A percentile compares a stretch with the other conserved stretches of the same genome.
phyloP scores from a whole-genome alignment of 1,140 invertebrate genomes.

The Hirudo medicinalis region DNA sequence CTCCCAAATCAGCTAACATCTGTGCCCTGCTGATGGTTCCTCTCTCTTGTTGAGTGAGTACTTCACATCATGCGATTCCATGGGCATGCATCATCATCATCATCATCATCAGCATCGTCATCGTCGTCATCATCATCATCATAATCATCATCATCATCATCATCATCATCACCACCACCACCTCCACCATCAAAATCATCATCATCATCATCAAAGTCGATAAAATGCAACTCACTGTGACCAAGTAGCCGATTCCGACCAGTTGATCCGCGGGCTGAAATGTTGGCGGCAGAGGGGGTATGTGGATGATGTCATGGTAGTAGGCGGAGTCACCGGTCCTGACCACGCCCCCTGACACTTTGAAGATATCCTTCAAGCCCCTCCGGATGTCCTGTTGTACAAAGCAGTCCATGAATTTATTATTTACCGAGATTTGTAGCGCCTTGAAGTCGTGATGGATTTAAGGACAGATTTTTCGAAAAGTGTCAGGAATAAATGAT shows the following conservation, averaged over 20 bases:
- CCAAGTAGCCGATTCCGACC: neutral
- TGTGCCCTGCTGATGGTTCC: neutral
- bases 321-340: constrained; percentile 64
- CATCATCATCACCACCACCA: constrained; percentile 12
- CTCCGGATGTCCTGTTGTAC: neutral
- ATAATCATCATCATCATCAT: constrained; percentile 12
- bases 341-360: constrained; percentile 57
- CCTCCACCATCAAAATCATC: constrained; percentile 14
- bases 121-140: constrained; percentile 18
- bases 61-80: too few relatives aligned
- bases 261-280: neutral
- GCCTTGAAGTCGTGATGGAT: too few relatives aligned
- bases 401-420: too few relatives aligned
- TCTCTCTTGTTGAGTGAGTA: neutral
- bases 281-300: constrained; percentile 83
- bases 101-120: constrained; percentile 10
- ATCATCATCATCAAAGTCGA: constrained; percentile 15
- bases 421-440: too few relatives aligned
- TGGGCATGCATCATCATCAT: constrained; percentile 4
- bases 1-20: too few relatives aligned
- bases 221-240: neutral
- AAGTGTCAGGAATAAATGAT: constrained; percentile 6
- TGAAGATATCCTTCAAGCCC: constrained; percentile 23
- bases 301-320: constrained; percentile 68
- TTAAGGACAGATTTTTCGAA: neutral